Conservation (phyloP, 2,113 vertebrate species). For the Ceyx melanurus region DNA sequence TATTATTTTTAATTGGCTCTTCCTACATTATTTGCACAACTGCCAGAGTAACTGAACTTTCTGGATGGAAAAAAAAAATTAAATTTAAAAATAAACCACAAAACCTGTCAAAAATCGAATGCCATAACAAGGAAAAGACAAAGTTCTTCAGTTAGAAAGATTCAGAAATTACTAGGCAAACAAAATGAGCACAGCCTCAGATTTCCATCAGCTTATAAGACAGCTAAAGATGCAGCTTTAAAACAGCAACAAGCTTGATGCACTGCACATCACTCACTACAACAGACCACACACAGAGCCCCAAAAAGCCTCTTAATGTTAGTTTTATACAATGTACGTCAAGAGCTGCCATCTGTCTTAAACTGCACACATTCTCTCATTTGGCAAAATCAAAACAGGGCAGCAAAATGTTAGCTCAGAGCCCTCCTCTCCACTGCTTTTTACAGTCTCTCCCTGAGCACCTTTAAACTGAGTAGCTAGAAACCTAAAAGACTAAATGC, state of each 20-base stretch:
- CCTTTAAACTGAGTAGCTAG: neutral
- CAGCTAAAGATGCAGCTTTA: neutral
- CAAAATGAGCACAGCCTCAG: neutral
- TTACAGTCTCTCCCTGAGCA: neutral
- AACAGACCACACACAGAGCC: neutral
- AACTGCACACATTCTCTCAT: neutral
- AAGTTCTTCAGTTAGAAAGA: neutral
- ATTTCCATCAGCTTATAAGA: neutral
- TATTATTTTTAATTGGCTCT: neutral
- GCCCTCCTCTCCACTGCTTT: neutral
- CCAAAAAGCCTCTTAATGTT: neutral
- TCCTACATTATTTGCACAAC: neutral
- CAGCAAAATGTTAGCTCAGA: neutral
- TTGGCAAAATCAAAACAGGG: neutral
- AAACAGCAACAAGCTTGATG: neutral
- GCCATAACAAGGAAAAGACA: neutral
- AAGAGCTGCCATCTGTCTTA: conserved; percentile 9
- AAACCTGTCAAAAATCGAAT: neutral
- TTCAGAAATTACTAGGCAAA: neutral
- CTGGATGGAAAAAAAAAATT: neutral
- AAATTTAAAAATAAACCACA: neutral
- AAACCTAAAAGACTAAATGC: neutral
- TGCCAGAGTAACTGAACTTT: neutral
- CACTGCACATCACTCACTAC: neutral
- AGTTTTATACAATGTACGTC: neutral